Evolutionary conservation across 2,113 vertebrate species (phyloP).

Genomic region (Seriola rivoliana): DNA sequence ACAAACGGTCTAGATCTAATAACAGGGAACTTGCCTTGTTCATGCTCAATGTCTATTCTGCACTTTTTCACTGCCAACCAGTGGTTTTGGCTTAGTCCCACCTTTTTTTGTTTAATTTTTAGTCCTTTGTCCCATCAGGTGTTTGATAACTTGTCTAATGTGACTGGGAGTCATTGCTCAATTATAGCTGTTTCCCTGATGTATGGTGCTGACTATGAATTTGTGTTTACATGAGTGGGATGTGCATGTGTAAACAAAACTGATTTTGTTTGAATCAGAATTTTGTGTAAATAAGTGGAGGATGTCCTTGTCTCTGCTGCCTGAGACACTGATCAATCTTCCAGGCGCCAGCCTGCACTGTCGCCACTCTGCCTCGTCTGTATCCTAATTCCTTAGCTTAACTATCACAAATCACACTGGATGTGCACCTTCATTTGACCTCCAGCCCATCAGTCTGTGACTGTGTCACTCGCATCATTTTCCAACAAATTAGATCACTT

Average conservation of each 20-base stretch:
- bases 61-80: not conserved
- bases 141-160: not conserved
- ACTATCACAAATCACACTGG: constrained; percentile 47
- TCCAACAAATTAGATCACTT: constrained; percentile 55
- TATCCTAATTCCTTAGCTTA: constrained; percentile 43
- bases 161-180: not conserved
- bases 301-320: constrained; percentile 57
- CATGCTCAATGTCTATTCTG: not conserved
- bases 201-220: not conserved
- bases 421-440: constrained; percentile 69
- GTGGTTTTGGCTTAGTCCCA: not conserved
- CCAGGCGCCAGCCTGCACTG: constrained; percentile 64
- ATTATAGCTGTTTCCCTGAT: not conserved
- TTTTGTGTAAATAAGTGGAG: constrained; percentile 3
- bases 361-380: constrained; percentile 42
- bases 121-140: not conserved
- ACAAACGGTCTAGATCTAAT: not conserved
- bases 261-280: not conserved
- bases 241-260: constrained; percentile 14
- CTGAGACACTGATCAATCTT: constrained; percentile 72
- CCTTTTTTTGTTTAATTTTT: not conserved
- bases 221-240: not conserved
- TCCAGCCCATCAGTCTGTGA: constrained; percentile 42
- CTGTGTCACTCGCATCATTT: constrained; percentile 44
- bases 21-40: not conserved